phyloP scores from a whole-genome alignment of 2,113 vertebrate genomes.

The Onychorhynchus coronatus region DNA sequence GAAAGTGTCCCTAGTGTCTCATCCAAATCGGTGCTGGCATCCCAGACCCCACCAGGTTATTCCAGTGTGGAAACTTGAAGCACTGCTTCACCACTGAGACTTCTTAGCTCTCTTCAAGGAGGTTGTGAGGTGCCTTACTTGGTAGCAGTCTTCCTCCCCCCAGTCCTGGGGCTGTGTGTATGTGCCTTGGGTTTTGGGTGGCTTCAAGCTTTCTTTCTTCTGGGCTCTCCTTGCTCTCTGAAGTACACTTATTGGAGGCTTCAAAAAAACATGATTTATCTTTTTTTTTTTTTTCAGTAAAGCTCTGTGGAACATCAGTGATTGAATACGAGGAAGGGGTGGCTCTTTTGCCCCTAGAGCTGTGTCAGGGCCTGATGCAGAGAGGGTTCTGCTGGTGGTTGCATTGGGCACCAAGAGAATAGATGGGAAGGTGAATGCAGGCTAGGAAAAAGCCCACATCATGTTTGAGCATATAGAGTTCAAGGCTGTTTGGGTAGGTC shows the following conservation, averaged over 20 bases:
- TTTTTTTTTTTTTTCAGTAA: background rate
- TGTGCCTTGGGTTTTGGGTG: background rate
- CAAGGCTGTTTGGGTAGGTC: background rate
- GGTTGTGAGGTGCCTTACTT: background rate
- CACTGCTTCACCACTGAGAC: background rate
- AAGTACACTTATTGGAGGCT: background rate
- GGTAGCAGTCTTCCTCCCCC: background rate
- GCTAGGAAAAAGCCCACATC: background rate
- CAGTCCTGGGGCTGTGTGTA: background rate
- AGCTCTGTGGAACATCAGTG: background rate
- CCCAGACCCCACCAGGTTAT: background rate
- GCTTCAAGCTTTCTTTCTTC: background rate
- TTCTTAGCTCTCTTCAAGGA: background rate
- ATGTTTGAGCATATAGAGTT: background rate
- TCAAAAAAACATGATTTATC: rapidly evolving
- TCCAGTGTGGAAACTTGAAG: background rate
- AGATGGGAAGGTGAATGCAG: background rate
- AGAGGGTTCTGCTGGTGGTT: background rate
- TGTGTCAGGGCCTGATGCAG: background rate
- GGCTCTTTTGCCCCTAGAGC: background rate
- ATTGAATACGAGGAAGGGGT: background rate
- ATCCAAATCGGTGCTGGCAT: rapidly evolving
- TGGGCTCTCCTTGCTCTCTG: background rate
- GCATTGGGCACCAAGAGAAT: background rate
- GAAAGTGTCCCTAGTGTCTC: rapidly evolving